phyloP scores from a whole-genome alignment of 2,113 vertebrate species.

The Vidua macroura region DNA sequence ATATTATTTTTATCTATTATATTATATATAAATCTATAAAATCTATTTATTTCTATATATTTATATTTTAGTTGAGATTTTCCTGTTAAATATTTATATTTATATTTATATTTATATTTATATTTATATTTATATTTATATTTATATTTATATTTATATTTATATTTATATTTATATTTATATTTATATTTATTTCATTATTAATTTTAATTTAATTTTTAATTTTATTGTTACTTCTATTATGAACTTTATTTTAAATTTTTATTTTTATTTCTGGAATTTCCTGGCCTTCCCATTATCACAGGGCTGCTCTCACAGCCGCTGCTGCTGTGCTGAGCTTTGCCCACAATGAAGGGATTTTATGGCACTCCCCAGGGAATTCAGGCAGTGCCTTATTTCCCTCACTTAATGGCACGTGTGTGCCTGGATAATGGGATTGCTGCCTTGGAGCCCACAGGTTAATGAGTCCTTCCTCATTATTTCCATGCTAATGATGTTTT shows the following conservation, averaged over 20 bases:
- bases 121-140: too few relatives aligned
- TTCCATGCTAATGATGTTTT: not conserved
- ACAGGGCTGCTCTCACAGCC: accelerated
- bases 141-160: not conserved
- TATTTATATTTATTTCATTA: too few relatives aligned
- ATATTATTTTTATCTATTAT: too few relatives aligned
- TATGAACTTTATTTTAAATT: too few relatives aligned
- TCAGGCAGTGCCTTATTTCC: accelerated
- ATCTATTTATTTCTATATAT: too few relatives aligned
- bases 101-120: too few relatives aligned
- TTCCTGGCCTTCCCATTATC: accelerated
- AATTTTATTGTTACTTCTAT: too few relatives aligned
- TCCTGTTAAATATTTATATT: too few relatives aligned
- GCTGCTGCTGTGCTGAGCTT: accelerated
- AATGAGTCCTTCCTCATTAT: conserved; percentile 4
- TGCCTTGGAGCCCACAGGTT: conserved; percentile 12
- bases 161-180: too few relatives aligned
- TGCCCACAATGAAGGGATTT: not conserved
- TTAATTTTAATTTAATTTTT: too few relatives aligned
- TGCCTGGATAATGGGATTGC: not conserved
- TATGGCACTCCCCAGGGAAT: not conserved
- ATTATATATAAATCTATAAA: too few relatives aligned
- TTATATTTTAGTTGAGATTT: too few relatives aligned
- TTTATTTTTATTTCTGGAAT: not conserved
- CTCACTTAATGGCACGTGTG: accelerated